phyloP scores from a whole-genome alignment of 2,797 vertebrate genomes.

The Fistularia tabacaria region DNA sequence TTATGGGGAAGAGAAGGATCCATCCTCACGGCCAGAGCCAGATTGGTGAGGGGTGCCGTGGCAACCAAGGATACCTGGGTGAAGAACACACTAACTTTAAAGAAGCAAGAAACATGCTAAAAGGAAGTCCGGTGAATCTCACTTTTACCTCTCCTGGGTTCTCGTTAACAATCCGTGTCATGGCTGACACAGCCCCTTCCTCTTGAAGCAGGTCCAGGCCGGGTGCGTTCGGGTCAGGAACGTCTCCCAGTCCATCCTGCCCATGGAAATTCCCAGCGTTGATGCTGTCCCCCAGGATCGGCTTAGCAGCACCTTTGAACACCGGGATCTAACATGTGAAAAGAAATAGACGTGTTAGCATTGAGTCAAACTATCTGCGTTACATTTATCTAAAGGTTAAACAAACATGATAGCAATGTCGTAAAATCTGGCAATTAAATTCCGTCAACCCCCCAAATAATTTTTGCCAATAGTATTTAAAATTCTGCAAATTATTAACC shows the following conservation, averaged over 20 bases:
- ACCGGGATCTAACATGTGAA: conserved; percentile 71
- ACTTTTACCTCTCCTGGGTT: conserved; percentile 70
- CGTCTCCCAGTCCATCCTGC: conserved; percentile 74
- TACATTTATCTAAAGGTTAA: no score
- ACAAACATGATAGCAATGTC: no score
- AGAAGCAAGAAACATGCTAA: not conserved
- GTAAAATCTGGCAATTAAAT: no score
- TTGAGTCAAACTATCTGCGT: no score
- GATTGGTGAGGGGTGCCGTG: conserved; percentile 78
- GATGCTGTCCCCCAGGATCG: conserved; percentile 59
- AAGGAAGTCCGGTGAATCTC: not conserved
- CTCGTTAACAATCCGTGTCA: conserved; percentile 72
- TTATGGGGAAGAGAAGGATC: conserved; percentile 75
- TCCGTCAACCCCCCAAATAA: no score
- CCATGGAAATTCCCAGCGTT: conserved; percentile 66
- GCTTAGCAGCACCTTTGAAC: conserved; percentile 65
- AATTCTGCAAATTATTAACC: no score
- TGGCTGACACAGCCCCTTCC: conserved; percentile 69
- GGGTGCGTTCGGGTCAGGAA: conserved; percentile 67
- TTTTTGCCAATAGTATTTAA: no score
- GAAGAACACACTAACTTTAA: not conserved
- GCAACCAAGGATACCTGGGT: conserved; percentile 75
- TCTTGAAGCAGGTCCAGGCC: conserved; percentile 65
- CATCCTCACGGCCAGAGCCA: conserved; percentile 77
- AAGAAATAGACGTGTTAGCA: not conserved